phyloP scores from a whole-genome alignment of 2,113 vertebrate species.

The Oryzias curvinotus region DNA sequence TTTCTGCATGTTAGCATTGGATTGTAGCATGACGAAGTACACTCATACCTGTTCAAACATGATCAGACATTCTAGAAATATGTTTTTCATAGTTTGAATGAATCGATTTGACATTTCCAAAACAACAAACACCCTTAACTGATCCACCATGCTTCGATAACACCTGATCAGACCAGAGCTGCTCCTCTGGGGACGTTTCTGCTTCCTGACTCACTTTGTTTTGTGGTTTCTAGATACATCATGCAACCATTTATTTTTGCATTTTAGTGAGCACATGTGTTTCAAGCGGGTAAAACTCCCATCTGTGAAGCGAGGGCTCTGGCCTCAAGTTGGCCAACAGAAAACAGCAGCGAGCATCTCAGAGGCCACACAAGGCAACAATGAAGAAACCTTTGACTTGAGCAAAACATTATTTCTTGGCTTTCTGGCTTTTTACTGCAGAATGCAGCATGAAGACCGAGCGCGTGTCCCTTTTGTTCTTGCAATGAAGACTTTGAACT shows the following conservation, averaged over 20 bases:
- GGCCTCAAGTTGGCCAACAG: not conserved
- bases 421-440: not conserved
- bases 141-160: not conserved
- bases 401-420: conserved; percentile 10
- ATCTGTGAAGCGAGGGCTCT: conserved; percentile 13
- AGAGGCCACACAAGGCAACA: not conserved
- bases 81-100: conserved; percentile 5
- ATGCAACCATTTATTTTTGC: not conserved
- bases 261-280: not conserved
- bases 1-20: no score
- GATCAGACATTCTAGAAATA: not conserved
- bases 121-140: not conserved
- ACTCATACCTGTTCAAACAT: not conserved
- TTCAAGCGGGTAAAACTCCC: not conserved
- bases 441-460: not conserved
- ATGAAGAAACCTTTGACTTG: not conserved
- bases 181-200: not conserved
- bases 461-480: conserved; percentile 2
- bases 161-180: not conserved
- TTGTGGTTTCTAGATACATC: conserved; percentile 24
- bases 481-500: conserved; percentile 20
- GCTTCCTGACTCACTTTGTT: not conserved
- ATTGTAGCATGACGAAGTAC: no score
- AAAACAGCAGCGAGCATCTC: conserved; percentile 5
- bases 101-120: not conserved